Percentiles rank a stretch among this genome's conserved stretches.
phyloP scores from a whole-genome alignment of 2,797 vertebrate species.

The Taeniopygia guttata region DNA sequence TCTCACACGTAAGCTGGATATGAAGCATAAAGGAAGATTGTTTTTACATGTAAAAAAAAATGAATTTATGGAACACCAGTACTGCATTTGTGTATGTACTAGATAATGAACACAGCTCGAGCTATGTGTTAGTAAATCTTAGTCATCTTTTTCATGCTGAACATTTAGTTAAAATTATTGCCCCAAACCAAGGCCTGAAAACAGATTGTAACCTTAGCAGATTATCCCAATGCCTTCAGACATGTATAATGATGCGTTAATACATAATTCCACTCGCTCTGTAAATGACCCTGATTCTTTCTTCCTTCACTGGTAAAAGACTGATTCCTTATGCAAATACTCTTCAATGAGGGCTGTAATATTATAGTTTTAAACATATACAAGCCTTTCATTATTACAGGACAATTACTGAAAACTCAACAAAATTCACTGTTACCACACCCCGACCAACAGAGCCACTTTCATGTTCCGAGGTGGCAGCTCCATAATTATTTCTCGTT shows the following conservation, averaged over 20 bases:
- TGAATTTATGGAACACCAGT: background rate
- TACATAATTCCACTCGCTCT: background rate
- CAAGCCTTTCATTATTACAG: background rate
- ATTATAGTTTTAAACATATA: background rate
- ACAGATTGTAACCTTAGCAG: background rate
- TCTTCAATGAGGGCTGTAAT: background rate
- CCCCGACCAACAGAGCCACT: background rate
- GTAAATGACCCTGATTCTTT: constrained; percentile 16
- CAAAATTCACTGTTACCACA: background rate
- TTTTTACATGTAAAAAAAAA: background rate
- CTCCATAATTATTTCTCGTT: background rate
- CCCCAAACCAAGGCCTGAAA: background rate
- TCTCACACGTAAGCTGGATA: background rate
- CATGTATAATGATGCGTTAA: background rate
- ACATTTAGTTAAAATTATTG: background rate
- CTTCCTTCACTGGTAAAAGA: constrained; percentile 24
- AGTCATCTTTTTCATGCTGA: background rate
- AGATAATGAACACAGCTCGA: background rate
- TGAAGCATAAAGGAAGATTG: background rate
- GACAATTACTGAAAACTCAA: constrained; percentile 30
- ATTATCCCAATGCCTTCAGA: background rate
- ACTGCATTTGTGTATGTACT: background rate
- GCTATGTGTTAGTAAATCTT: background rate
- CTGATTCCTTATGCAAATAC: constrained; percentile 24
- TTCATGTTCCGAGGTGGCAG: background rate